Conservation (phyloP, 1,140 invertebrate species). For the Lepidostoma basale region DNA sequence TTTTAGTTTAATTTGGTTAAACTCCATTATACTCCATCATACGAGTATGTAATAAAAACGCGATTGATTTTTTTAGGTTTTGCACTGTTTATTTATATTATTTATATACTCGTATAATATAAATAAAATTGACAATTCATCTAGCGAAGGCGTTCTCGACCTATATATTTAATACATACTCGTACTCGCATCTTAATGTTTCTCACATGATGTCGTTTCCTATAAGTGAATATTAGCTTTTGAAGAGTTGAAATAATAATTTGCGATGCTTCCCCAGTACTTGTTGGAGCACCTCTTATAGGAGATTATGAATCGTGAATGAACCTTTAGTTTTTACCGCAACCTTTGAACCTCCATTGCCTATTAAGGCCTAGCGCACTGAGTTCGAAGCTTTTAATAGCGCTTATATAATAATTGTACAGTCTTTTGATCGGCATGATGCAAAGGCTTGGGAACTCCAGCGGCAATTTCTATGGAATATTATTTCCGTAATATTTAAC, state of each 20-base stretch:
- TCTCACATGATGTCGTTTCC: not conserved
- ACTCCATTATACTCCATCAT: no score
- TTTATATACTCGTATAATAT: no score
- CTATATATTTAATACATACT: no score
- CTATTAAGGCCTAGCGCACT: not conserved
- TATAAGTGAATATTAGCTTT: not conserved
- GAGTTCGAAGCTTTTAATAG: constrained; percentile 4
- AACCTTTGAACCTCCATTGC: constrained; percentile 11
- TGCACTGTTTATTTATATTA: no score
- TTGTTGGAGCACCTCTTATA: not conserved
- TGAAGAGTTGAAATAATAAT: not conserved
- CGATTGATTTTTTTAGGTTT: no score
- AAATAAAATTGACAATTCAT: no score
- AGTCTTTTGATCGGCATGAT: not conserved
- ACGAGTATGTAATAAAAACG: no score
- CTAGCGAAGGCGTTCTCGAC: no score
- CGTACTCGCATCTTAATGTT: no score
- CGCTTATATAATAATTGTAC: not conserved
- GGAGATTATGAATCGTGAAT: constrained; percentile 1
- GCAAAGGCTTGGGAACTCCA: not conserved
- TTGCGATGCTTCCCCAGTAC: not conserved
- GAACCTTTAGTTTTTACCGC: constrained; percentile 5
- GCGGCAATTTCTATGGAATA: no score
- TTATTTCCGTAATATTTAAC: no score
- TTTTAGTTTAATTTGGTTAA: no score